Conservation (phyloP, 2,113 vertebrate species). For the Neotoma lepida region DNA sequence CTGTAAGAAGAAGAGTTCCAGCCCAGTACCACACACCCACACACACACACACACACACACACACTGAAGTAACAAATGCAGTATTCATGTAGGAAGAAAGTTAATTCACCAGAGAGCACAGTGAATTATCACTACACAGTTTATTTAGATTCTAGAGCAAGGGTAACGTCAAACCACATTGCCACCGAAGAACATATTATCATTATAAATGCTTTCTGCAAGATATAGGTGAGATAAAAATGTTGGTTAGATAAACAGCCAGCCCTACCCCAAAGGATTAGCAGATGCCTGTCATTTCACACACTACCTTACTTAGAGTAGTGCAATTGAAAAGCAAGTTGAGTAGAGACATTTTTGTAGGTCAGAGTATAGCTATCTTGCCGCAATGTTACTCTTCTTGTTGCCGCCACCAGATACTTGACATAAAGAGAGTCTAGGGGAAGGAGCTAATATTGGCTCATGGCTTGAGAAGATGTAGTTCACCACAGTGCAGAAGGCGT, state of each 20-base stretch:
- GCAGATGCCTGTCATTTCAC: not conserved
- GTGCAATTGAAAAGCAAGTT: not conserved
- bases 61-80: not conserved
- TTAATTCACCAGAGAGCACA: not conserved
- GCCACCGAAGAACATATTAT: not conserved
- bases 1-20: not conserved
- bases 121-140: not conserved
- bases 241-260: not conserved
- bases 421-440: not conserved
- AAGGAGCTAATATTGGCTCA: not conserved
- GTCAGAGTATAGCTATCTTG: not conserved
- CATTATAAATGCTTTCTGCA: not conserved
- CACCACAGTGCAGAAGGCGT: not conserved
- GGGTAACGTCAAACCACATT: not conserved
- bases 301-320: not conserved
- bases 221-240: not conserved
- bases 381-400: not conserved
- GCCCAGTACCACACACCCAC: not conserved
- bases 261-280: not conserved
- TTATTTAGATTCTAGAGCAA: not conserved
- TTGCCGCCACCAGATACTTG: not conserved
- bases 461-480: not conserved
- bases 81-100: conserved; percentile 14
- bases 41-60: not conserved
- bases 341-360: not conserved